These are phyloP conservation scores for Limosa lapponica DNA, from an alignment of 2,797 vertebrate species.

Conservation along the genomic window DNA sequence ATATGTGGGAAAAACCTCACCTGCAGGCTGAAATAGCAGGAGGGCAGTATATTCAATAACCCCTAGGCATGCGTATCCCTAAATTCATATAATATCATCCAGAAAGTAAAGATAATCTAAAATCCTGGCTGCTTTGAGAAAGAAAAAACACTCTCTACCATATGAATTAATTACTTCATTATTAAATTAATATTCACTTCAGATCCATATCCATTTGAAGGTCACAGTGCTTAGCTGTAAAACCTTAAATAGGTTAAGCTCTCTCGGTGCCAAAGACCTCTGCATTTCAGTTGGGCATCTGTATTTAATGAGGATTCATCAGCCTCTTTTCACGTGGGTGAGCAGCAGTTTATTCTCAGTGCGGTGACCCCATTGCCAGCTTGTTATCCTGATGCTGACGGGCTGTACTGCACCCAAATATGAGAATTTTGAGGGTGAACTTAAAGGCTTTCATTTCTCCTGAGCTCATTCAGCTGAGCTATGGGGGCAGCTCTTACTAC, in stretches of 20 bases:
- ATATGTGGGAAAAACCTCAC: neutral
- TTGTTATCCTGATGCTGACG: neutral
- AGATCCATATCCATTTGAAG: neutral
- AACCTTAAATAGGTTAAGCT: neutral
- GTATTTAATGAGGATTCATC: neutral
- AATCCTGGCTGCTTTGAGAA: neutral
- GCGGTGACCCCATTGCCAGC: neutral
- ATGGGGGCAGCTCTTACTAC: neutral
- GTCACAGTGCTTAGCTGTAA: neutral
- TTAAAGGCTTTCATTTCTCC: neutral
- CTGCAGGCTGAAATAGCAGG: neutral
- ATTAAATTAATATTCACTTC: constrained; percentile 4
- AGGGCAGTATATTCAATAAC: neutral
- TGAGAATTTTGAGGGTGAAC: neutral
- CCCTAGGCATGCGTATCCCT: neutral
- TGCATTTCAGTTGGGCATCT: neutral
- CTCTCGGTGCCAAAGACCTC: neutral
- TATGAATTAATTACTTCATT: neutral
- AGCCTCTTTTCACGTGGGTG: neutral
- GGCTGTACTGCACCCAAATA: neutral
- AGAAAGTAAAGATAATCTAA: neutral
- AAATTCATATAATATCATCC: neutral
- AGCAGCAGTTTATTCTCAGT: neutral
- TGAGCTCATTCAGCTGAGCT: neutral
- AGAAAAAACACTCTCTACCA: neutral